Conservation (phyloP, 2,888 invertebrate genomes). For the Hylaea fasciaria region DNA sequence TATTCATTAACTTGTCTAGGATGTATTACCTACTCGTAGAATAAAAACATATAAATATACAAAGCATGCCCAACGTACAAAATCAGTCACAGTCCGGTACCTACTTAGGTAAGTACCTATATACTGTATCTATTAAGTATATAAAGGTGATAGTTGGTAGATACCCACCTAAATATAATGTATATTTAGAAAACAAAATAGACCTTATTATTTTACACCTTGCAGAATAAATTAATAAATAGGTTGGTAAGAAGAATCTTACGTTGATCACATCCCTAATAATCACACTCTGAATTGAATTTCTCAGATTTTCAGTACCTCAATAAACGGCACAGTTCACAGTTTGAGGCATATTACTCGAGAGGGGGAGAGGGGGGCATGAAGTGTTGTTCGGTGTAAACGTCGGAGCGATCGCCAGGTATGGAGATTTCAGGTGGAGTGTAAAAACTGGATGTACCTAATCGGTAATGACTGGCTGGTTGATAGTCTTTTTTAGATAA, state of each 20-base stretch:
- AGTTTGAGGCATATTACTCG: constrained; percentile 45
- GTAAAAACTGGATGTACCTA: constrained; percentile 53
- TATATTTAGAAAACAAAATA: too few relatives aligned
- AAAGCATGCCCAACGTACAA: too few relatives aligned
- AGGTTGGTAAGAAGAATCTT: not conserved
- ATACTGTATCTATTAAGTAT: too few relatives aligned
- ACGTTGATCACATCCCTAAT: constrained; percentile 16
- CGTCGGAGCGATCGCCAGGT: constrained; percentile 71
- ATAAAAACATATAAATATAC: too few relatives aligned
- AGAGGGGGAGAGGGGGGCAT: constrained; percentile 42
- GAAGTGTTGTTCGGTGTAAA: constrained; percentile 78
- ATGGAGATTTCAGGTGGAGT: constrained; percentile 58
- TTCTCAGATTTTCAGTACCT: constrained; percentile 38
- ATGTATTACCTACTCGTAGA: too few relatives aligned
- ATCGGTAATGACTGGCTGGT: constrained; percentile 48
- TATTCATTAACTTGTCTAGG: too few relatives aligned
- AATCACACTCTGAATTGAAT: constrained; percentile 12
- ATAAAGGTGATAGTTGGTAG: too few relatives aligned
- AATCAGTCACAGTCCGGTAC: too few relatives aligned
- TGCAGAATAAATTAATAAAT: too few relatives aligned
- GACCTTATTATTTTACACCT: too few relatives aligned
- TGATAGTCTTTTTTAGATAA: not conserved
- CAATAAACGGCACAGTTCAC: constrained; percentile 45
- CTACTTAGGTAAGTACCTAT: too few relatives aligned
- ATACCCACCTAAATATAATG: too few relatives aligned